Base-by-base conservation (phyloP, 2,113 vertebrate species). In the Nannospalax galili region DNA sequence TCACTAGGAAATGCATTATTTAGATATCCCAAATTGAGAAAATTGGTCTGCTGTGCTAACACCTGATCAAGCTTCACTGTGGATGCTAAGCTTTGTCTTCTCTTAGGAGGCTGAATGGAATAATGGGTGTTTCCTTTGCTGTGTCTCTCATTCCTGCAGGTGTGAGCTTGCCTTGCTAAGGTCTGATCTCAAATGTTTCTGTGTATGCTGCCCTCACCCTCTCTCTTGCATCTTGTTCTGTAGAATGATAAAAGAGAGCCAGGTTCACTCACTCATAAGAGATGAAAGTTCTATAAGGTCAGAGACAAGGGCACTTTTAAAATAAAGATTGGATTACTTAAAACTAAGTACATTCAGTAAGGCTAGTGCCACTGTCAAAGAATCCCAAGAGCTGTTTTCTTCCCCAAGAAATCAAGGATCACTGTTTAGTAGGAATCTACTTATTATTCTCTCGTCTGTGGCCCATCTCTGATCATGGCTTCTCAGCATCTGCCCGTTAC, bases 391-490 rank as follows among this genome's bases (percentile, higher is more conserved):
- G 82, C 95, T 81, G 72, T 75, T 92, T 92, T 52, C 11, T 69
- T 16, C 6, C 28, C 20, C 22, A 92, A 93, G 91, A 93, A 96
- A 93, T 90, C 84, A 95, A 58, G 92, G 79, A 62, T 80, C 52
- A 32, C 92, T 92, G 77, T 93, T 95, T 95, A 42, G 70, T 69
- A 80, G 64, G 93, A 97, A 40, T 26, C 70, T 85, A 95, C 92
- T 96, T 67, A 88, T 92, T 88, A 97, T 97, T 96, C 97, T 88
- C 48, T 90, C 37, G 81, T 98, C 84, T 45, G 42, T 95, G 73
- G 93, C 97, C 95, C 72, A 92, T 97, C 93, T 87, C 90, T 93
- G 92, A 85, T 80, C 79, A 95, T 65, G 93, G 89, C 95, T 92
- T 96, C 91, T 52, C 52, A 88, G 81, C 90, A 88, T 78, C 93